Conservation (phyloP, 2,113 vertebrate species). For the Amphiprion ocellaris region DNA sequence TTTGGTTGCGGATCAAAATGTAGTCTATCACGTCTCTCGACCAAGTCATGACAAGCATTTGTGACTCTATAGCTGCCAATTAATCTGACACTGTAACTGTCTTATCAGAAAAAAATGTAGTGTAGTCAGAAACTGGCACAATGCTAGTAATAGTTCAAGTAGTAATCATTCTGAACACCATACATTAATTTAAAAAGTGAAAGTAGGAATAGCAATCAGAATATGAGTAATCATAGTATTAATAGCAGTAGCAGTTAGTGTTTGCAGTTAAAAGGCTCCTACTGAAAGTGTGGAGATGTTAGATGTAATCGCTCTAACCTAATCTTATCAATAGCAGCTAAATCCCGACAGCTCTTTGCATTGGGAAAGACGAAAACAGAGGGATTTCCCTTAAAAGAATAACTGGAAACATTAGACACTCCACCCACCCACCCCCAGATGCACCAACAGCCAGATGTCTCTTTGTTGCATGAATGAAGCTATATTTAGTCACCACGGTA, state of each 20-base stretch:
- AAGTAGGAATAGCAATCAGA: too few species aligned
- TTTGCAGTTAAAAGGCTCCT: background rate
- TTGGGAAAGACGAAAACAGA: background rate
- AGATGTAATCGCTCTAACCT: background rate
- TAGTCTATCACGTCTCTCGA: background rate
- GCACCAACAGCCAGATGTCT: slow-evolving; percentile 47
- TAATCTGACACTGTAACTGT: background rate
- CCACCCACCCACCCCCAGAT: background rate
- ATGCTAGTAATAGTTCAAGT: too few species aligned
- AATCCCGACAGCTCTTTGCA: slow-evolving; percentile 7
- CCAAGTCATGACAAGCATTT: background rate
- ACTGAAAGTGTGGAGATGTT: slow-evolving; percentile 13
- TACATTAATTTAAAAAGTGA: too few species aligned
- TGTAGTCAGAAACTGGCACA: background rate
- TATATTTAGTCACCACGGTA: slow-evolving; percentile 20
- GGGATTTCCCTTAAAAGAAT: slow-evolving; percentile 19
- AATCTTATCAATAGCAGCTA: background rate
- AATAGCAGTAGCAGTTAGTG: background rate
- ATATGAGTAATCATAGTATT: background rate
- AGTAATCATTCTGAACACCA: too few species aligned
- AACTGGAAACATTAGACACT: slow-evolving; percentile 11
- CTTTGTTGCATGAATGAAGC: slow-evolving; percentile 53
- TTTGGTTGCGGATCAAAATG: background rate
- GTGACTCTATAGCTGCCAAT: too few species aligned
- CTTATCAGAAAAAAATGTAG: background rate